phyloP scores from a whole-genome alignment of 2,113 vertebrate genomes.

The Macquaria ambigua region DNA sequence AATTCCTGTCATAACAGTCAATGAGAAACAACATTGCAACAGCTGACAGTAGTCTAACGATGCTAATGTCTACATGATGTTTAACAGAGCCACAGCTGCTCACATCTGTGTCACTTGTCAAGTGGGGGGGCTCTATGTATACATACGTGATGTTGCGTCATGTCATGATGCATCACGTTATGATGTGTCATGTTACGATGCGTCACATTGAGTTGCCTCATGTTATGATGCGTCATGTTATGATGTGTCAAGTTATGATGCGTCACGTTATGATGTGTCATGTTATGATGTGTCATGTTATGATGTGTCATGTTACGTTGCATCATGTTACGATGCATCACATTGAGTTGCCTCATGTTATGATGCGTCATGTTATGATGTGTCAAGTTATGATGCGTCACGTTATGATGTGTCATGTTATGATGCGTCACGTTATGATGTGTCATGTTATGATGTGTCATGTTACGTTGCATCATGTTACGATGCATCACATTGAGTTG shows the following conservation, averaged over 20 bases:
- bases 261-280: neutral
- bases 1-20: slow-evolving; percentile 61
- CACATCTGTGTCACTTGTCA: slow-evolving; percentile 3
- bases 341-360: too few relatives aligned
- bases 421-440: too few relatives aligned
- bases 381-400: too few relatives aligned
- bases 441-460: too few relatives aligned
- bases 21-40: slow-evolving; percentile 35
- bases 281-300: too few relatives aligned
- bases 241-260: neutral
- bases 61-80: slow-evolving; percentile 19
- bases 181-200: too few relatives aligned
- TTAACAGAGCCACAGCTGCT: slow-evolving; percentile 42
- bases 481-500: too few relatives aligned
- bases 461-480: neutral
- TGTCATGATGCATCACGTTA: too few relatives aligned
- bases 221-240: neutral
- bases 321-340: neutral
- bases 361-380: neutral
- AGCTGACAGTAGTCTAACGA: slow-evolving; percentile 21
- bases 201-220: too few relatives aligned
- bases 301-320: neutral
- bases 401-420: neutral
- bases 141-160: neutral
- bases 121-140: neutral